Evolutionary conservation across 2,113 vertebrate genomes (phyloP), one percentile per base, ranked within the genome.

Genomic region (Dicaeum eximium): DNA sequence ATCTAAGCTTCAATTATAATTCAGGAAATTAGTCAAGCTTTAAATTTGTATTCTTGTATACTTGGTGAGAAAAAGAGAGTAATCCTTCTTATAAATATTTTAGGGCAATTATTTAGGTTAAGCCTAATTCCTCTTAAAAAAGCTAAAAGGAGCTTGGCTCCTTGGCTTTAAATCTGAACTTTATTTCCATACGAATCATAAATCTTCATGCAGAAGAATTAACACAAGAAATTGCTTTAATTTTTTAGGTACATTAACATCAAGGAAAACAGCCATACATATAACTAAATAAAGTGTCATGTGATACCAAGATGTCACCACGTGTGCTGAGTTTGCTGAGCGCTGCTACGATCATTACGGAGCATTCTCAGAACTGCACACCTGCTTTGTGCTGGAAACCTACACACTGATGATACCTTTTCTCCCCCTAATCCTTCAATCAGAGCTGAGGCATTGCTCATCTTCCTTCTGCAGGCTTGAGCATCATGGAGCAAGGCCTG

Each of bases 371-470:
- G 82, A 90, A 47, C 31, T 27, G 28, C 33, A 13, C 27, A 28
- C 10, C 58, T 37, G 1, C 35, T 90, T 42, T 60, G 28, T 62
- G 30, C 44, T 70, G 47, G 42, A 54, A 92, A 57, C 17, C 25
- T 51, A 28, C 13, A 45, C 25, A 4, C 14, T 69, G 24, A 42
- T 17, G 31, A 51, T 95, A 98, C 98, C 98, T 99, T 99, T 97
- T 99, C 98, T 93, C 97, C 98, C 44, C 97, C 98, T 50, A 99
- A 94, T 13, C 98, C 98, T 53, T 98, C 97, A 62, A 98, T 99
- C 71, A 99, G 97, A 51, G 98, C 97, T 13, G 97, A 98, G 51
- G 98, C 98, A 11, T 98, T 99, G 95, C 73, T 92, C 98, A 98
- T 99, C 93, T 98, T 98, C 60, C 70, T 96, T 15, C 98, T 97